phyloP scores from a whole-genome alignment of 2,888 invertebrate species.

The Malthinus flaveolus region DNA sequence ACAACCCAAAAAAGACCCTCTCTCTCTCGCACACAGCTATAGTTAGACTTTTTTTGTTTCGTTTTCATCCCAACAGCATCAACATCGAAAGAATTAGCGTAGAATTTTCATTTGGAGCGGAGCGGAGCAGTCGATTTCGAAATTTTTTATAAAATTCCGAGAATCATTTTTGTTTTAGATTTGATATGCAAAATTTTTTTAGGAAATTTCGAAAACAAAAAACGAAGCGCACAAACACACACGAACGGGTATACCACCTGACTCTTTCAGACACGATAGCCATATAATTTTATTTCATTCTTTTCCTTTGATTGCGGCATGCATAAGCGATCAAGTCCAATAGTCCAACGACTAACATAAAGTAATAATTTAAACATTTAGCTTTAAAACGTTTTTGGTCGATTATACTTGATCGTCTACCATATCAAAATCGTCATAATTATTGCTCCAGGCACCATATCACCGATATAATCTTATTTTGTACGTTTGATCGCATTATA shows the following conservation, averaged over 20 bases:
- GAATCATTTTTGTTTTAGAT: not conserved
- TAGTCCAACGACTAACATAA: conserved; percentile 28
- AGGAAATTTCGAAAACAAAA: conserved; percentile 10
- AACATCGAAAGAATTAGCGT: conserved; percentile 19
- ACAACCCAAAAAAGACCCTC: conserved; percentile 36
- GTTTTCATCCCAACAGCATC: conserved; percentile 43
- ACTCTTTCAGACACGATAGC: conserved; percentile 38
- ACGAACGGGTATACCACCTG: conserved; percentile 40
- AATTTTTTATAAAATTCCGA: no score
- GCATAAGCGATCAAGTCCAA: conserved; percentile 40
- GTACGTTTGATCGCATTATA: conserved; percentile 41
- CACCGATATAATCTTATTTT: conserved; percentile 43
- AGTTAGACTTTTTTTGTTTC: conserved; percentile 46
- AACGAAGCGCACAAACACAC: conserved; percentile 6
- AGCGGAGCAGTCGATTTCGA: no score
- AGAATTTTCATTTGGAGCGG: no score
- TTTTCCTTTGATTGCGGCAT: conserved; percentile 41
- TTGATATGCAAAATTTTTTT: conserved; percentile 2
- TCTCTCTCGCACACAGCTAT: conserved; percentile 39
- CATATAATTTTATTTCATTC: conserved; percentile 39
- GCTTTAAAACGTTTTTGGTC: conserved; percentile 18
- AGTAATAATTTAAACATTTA: conserved; percentile 4
- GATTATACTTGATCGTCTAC: conserved; percentile 31
- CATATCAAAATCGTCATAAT: conserved; percentile 38
- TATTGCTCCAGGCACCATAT: conserved; percentile 37